phyloP scores from a whole-genome alignment of 2,888 invertebrate genomes.

The Aleiodes testaceus region DNA sequence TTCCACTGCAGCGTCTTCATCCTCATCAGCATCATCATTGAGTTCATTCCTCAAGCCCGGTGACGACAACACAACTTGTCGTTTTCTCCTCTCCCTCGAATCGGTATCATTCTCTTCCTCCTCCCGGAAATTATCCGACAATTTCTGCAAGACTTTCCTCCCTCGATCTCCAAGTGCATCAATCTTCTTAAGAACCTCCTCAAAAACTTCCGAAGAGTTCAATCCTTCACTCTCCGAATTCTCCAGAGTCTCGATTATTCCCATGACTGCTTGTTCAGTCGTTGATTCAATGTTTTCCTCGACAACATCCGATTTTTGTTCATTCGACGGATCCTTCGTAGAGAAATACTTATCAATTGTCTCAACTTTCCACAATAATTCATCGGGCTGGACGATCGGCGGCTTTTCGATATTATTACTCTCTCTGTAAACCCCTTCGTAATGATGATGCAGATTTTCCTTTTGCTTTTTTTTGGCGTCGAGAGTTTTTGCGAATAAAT shows the following conservation, averaged over 20 bases:
- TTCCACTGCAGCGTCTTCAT: constrained; percentile 78
- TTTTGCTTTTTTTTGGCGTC: constrained; percentile 63
- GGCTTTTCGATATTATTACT: constrained; percentile 64
- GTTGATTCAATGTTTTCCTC: background rate
- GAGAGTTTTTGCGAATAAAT: constrained; percentile 60
- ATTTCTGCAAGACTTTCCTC: constrained; percentile 74
- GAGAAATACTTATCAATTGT: constrained; percentile 22
- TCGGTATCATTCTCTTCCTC: constrained; percentile 58
- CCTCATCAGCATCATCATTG: constrained; percentile 77
- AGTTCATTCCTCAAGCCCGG: constrained; percentile 74
- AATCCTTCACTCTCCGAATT: constrained; percentile 2
- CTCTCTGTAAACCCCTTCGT: constrained; percentile 64
- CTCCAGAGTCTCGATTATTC: background rate
- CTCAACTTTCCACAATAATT: constrained; percentile 10
- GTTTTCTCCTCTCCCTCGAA: constrained; percentile 63
- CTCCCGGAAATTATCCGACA: constrained; percentile 74
- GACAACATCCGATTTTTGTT: background rate
- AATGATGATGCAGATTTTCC: constrained; percentile 61
- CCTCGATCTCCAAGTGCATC: constrained; percentile 77
- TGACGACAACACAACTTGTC: constrained; percentile 75
- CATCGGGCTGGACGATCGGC: constrained; percentile 40
- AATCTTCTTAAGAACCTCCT: constrained; percentile 76
- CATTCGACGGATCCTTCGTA: constrained; percentile 15
- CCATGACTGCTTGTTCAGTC: background rate
- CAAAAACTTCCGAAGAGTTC: constrained; percentile 76